These are phyloP conservation scores for Myotis davidii DNA, from an alignment of 2,113 vertebrate genomes.

Conservation along the genomic window DNA sequence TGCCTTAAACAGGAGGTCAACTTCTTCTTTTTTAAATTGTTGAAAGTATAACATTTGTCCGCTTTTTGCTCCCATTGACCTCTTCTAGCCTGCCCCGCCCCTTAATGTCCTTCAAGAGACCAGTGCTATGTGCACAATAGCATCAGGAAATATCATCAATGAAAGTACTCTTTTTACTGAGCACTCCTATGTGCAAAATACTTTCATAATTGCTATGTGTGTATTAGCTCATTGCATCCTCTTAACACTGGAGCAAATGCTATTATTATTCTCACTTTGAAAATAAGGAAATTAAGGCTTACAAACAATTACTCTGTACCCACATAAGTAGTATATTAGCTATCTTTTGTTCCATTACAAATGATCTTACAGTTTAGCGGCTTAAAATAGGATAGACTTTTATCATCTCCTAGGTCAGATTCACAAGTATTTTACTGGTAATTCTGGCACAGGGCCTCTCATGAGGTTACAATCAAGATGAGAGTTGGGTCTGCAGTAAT, in stretches of 20 bases:
- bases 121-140: background rate
- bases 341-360: background rate
- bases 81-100: background rate
- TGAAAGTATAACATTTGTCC: background rate
- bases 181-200: background rate
- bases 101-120: background rate
- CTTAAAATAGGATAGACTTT: background rate
- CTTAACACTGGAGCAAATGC: background rate
- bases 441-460: background rate
- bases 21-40: background rate
- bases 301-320: background rate
- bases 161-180: background rate
- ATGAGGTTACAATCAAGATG: background rate
- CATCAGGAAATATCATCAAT: background rate
- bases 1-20: background rate
- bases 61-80: background rate
- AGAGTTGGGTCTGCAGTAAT: background rate
- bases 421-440: background rate
- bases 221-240: background rate
- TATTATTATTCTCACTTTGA: background rate
- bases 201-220: background rate
- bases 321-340: background rate
- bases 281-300: background rate
- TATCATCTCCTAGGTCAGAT: background rate
- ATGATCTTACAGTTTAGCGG: background rate